Evolutionary conservation across 2,888 invertebrate genomes (phyloP), one percentile per base, ranked within the genome.

Genomic region (Cancer borealis): DNA sequence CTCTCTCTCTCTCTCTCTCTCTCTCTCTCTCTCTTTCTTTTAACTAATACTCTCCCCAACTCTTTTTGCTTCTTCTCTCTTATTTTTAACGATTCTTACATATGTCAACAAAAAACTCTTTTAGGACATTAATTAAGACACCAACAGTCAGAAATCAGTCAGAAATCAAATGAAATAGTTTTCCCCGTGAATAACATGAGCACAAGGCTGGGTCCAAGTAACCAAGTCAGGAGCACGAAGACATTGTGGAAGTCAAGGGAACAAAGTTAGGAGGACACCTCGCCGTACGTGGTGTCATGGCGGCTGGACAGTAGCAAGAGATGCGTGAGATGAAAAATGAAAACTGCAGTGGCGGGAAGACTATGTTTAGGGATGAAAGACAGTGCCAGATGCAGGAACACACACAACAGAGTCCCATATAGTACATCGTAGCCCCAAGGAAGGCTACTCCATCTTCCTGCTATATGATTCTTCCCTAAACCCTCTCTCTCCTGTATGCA

Each of bases 1-100:
- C 87, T 88, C 92, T 92, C 88, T 92, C 88, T 93, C 88, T 47
- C 88, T 60, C 88, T 88, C 60, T 92, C 87, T 92, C 88, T 92
- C 88, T 92, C 87, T 60, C 26, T 79, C 30, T 79, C 73, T 49
- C 12, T 49, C 12, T 49, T 49, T 49, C 49, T 49, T 49, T 49
- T 49, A 49, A 39, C 39, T 39, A 39, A 39, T 39, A 39, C 39
- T 39, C 39, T 39, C 0, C 39, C 39, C 39, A 39, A 2, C 39
- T 39, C 12, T 49, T 49, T 49, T 49, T 49, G 10, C 8, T 49
- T 49, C 8, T 49, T 12, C 49, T 2, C 49, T 49, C 12, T 49
- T 12, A 49, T 12, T 49, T 3, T 49, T 8, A 49, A 12, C 10
- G 12, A 8, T 49, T 49, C 49, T 49, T 49, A 49, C 12, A 12